Conservation (phyloP, 2,888 invertebrate species). For the Bellardia bayeri region DNA sequence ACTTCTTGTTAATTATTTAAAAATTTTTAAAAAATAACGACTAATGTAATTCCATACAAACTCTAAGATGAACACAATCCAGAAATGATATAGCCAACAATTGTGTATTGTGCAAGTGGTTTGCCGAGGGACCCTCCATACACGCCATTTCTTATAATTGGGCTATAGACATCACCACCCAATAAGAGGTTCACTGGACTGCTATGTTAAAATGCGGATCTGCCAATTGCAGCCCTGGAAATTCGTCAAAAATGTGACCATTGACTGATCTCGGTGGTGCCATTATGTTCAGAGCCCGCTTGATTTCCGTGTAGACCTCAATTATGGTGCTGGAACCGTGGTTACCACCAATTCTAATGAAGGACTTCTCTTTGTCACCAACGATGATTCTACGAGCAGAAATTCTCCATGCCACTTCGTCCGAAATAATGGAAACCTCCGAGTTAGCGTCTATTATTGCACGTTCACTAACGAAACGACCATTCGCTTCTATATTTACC, state of each 20-base stretch:
- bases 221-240: no score
- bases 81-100: no score
- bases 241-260: background rate
- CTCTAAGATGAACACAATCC: background rate
- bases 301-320: no score
- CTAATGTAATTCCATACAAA: no score
- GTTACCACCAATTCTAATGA: background rate
- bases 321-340: no score
- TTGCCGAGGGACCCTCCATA: no score
- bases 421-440: background rate
- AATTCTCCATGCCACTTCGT: background rate
- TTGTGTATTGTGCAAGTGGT: no score
- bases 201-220: no score
- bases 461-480: background rate
- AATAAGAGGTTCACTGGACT: background rate
- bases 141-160: no score
- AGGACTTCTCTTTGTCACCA: background rate
- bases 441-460: background rate
- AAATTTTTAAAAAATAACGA: no score
- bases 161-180: background rate
- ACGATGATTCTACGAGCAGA: background rate
- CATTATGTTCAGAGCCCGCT: no score
- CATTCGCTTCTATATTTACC: background rate
- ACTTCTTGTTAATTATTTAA: no score
- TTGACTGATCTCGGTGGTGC: background rate